Percentiles rank a stretch among this genome's conserved stretches.
phyloP scores from a whole-genome alignment of 2,113 vertebrate genomes.

The Dicaeum eximium region DNA sequence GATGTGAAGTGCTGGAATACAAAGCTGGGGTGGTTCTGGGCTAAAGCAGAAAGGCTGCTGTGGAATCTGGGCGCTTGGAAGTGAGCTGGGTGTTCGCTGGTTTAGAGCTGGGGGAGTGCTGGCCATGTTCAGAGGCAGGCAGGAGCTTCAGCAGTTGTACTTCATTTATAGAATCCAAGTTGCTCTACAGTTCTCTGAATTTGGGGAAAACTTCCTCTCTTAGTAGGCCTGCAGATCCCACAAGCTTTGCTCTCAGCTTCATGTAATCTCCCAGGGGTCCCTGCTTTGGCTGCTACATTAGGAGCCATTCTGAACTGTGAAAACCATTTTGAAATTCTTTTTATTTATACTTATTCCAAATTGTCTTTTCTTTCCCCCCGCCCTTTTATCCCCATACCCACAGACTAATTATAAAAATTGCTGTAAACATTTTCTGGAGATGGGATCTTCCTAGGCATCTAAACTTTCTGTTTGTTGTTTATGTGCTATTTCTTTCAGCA shows the following conservation, averaged over 20 bases:
- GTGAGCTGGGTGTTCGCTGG: not conserved
- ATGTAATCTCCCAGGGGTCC: not conserved
- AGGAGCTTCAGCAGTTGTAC: not conserved
- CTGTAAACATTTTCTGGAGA: constrained; percentile 6
- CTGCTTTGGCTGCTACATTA: not conserved
- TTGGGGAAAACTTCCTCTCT: not conserved
- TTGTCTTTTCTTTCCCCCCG: not conserved
- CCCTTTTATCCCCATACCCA: too few species aligned
- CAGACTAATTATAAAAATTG: not conserved
- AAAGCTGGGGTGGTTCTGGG: not conserved
- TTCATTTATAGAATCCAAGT: not conserved
- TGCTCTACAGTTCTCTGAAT: not conserved
- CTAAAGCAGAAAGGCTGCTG: not conserved
- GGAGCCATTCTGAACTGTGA: not conserved
- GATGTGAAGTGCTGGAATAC: not conserved
- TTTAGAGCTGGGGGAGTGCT: not conserved
- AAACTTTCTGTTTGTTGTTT: not conserved
- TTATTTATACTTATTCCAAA: not conserved
- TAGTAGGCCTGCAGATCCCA: not conserved
- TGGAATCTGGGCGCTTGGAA: not conserved
- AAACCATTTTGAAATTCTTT: not conserved
- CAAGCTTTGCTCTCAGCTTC: not conserved
- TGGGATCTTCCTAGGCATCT: not conserved
- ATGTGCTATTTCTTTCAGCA: not conserved
- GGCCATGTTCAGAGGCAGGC: not conserved